Base-by-base conservation (phyloP, 2,888 invertebrate species). In the Digitonthophagus gazella region DNA sequence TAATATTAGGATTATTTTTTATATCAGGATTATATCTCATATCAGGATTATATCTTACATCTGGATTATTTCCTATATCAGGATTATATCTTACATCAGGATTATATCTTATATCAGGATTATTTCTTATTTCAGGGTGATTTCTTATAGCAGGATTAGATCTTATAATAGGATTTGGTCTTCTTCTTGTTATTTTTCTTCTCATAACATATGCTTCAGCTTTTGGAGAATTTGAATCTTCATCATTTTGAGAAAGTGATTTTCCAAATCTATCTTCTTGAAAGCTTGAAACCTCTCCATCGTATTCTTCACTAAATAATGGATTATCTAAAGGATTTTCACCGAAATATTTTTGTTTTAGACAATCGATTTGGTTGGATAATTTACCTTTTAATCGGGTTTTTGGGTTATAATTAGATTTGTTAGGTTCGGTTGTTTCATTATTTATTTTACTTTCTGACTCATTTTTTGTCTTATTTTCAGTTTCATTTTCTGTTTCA, bases 311-410 rank as follows among this genome's bases (percentile, higher is more conserved):
- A 69, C 83, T 81, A 75, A 93, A 93, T 73, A 93, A 84, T 0
- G 92, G 92, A 82, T 89, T 92, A 74, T 92, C 92, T 67, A 93
- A 80, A 0, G 93, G 93, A 79, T 92, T 87, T 70, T 86, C 84
- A 0, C 91, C 93, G 78, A 93, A 93, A 79, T 90, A 92, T 82
- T 91, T 91, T 0, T 84, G 84, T 80, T 91, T 91, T 20, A 90
- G 87, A 76, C 93, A 93, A 72, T 90, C 89, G 15, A 93, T 89
- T 83, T 91, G 90, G 72, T 90, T 89, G 0, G 92, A 92, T 16
- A 93, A 81, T 19, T 20, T 18, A 2, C 61, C 61, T 61, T 61
- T 20, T 14, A 61, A 16, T 19, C 61, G 4, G 6, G 61, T 18
- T 1, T 89, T 88, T 71, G 82, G 82, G 0, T 93, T 80, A 68